Evolutionary conservation across 2,888 invertebrate genomes (phyloP).

Genomic region (Epistrophe eligans): DNA sequence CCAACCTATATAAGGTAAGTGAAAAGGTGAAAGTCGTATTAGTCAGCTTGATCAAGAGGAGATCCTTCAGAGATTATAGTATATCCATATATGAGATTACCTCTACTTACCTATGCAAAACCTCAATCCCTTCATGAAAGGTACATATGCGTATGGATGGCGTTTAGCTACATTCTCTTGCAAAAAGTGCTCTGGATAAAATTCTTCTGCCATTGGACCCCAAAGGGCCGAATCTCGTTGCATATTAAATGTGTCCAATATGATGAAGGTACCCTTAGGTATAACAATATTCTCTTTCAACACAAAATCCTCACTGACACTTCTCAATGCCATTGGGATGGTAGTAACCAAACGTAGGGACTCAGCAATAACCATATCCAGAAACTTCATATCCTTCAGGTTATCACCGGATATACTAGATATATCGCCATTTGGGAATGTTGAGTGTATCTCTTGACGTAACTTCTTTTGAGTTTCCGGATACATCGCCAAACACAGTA

Average conservation of each 20-base stretch:
- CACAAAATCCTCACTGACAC: conserved; percentile 81
- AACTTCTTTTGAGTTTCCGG: conserved; percentile 79
- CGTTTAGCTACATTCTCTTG: conserved; percentile 72
- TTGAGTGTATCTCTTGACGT: conserved; percentile 79
- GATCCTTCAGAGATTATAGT: conserved; percentile 1
- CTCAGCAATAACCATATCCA: conserved; percentile 82
- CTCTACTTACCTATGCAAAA: conserved; percentile 80
- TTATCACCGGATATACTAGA: conserved; percentile 79
- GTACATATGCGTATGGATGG: conserved; percentile 81
- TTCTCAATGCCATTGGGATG: conserved; percentile 82
- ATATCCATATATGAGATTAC: not conserved
- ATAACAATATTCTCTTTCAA: conserved; percentile 78
- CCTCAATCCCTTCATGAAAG: conserved; percentile 82
- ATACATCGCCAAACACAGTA: conserved; percentile 81
- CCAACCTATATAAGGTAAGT: conserved; percentile 77
- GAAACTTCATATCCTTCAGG: conserved; percentile 80
- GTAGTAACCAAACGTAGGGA: conserved; percentile 81
- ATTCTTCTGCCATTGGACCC: conserved; percentile 81
- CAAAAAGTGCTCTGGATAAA: conserved; percentile 81
- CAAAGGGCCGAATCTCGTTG: conserved; percentile 81
- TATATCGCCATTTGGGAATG: conserved; percentile 77
- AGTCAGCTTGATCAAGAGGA: conserved; percentile 13
- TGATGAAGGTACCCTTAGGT: conserved; percentile 81
- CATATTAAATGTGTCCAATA: conserved; percentile 82
- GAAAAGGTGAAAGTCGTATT: conserved; percentile 16